A percentile compares a stretch with the other conserved stretches of the same genome.
Conservation (phyloP, 2,888 invertebrate genomes). For the Cremastinae sp. region DNA sequence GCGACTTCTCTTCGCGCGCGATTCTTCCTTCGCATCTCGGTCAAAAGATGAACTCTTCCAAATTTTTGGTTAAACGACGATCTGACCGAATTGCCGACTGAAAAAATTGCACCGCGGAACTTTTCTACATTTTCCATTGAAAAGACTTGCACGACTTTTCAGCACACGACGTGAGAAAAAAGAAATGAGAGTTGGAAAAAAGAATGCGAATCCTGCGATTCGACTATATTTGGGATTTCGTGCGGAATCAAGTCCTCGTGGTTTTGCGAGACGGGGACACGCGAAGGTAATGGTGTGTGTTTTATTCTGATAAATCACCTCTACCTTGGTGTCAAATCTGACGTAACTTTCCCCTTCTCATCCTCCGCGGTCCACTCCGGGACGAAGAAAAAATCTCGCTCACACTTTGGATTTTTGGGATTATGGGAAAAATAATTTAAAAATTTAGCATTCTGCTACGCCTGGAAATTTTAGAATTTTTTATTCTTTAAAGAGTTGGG, state of each 20-base stretch:
- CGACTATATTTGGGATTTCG: conserved; percentile 69
- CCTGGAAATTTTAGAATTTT: too few relatives aligned
- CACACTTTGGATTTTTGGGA: background rate
- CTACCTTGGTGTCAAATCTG: conserved; percentile 77
- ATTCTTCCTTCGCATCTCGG: conserved; percentile 13
- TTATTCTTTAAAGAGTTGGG: too few relatives aligned
- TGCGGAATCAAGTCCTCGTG: conserved; percentile 75
- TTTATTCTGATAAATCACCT: conserved; percentile 80
- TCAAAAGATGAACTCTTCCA: conserved; percentile 53
- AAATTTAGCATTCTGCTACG: too few relatives aligned
- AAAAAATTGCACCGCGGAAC: too few relatives aligned
- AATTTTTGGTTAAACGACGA: conserved; percentile 71
- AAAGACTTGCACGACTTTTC: too few relatives aligned
- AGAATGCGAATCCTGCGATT: conserved; percentile 62
- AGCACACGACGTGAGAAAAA: conserved; percentile 12
- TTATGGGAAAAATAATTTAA: background rate
- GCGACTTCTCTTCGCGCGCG: conserved; percentile 56
- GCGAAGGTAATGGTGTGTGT: conserved; percentile 78
- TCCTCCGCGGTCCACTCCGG: conserved; percentile 52
- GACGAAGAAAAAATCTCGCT: conserved; percentile 42
- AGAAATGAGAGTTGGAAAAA: conserved; percentile 46
- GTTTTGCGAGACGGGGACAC: conserved; percentile 75
- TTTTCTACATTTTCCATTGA: too few relatives aligned
- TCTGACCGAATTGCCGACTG: too few relatives aligned
- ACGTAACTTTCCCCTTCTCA: conserved; percentile 65